These are phyloP conservation scores for Bombycilla garrulus DNA, from an alignment of 2,113 vertebrate genomes.

Conservation along the genomic window DNA sequence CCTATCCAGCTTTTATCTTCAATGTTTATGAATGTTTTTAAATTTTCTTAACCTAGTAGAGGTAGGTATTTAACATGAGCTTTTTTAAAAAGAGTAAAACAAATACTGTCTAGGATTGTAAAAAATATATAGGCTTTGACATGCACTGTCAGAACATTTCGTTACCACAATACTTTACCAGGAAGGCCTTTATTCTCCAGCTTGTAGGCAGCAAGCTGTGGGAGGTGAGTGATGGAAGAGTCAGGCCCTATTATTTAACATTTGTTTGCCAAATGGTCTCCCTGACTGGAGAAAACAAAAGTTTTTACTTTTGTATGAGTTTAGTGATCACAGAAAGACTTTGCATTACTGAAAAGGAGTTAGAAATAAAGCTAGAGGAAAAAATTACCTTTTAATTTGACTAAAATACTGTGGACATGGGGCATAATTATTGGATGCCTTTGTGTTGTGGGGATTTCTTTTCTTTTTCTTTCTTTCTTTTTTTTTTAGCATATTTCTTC, in stretches of 20 bases:
- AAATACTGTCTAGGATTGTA: background rate
- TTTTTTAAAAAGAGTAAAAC: background rate
- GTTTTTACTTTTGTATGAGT: background rate
- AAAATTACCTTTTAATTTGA: background rate
- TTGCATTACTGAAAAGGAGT: background rate
- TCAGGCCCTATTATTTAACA: background rate
- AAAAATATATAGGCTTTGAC: background rate
- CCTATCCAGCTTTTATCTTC: background rate
- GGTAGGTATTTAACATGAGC: background rate
- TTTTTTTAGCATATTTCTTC: background rate
- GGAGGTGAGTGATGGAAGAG: slow-evolving; percentile 7
- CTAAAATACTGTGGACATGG: background rate
- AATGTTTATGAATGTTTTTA: background rate
- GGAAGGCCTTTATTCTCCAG: slow-evolving; percentile 6
- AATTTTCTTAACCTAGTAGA: background rate
- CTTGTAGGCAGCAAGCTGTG: background rate
- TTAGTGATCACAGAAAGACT: background rate
- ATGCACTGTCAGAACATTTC: background rate
- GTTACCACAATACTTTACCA: background rate
- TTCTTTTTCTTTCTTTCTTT: background rate
- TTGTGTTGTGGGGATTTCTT: background rate
- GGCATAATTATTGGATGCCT: background rate
- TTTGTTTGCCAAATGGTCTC: slow-evolving; percentile 23
- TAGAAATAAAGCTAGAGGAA: background rate
- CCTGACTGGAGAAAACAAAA: background rate